Conservation (phyloP, 2,113 vertebrate species). For the Perca fluviatilis region DNA sequence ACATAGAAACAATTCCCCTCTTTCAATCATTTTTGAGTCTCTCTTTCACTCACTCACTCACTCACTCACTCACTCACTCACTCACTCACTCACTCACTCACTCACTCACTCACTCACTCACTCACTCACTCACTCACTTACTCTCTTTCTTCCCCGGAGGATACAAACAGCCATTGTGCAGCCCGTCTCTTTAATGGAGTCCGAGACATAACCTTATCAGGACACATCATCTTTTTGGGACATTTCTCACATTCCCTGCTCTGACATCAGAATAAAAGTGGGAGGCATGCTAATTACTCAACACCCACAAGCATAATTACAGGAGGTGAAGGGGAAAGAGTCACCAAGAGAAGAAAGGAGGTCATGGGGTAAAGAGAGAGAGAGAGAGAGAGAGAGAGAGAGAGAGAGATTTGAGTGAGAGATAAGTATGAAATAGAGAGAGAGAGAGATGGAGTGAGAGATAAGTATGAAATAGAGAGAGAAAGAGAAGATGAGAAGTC, state of each 20-base stretch:
- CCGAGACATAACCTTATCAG: conserved; percentile 81
- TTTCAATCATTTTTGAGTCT: conserved; percentile 12
- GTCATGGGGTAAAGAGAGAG: conserved; percentile 54
- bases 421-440: no score
- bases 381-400: conserved; percentile 14
- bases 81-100: neutral
- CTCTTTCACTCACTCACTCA: neutral
- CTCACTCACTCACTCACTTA: neutral
- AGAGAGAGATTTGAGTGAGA: neutral
- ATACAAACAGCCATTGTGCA: conserved; percentile 79
- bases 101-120: no score
- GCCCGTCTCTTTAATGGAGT: conserved; percentile 72
- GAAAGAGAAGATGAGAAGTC: conserved; percentile 64
- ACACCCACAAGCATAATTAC: conserved; percentile 79
- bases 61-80: neutral
- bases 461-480: conserved; percentile 59
- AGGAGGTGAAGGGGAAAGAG: conserved; percentile 68
- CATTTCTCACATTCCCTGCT: conserved; percentile 83
- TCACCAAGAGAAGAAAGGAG: conserved; percentile 59
- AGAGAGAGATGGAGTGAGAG: conserved; percentile 56
- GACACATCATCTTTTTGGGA: conserved; percentile 80
- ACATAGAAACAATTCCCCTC: conserved; percentile 1
- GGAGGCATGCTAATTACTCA: conserved; percentile 74
- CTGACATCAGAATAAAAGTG: conserved; percentile 75
- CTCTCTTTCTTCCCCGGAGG: conserved; percentile 24